phyloP scores from a whole-genome alignment of 92 coral and sea anemone genomes.

The Montipora capitata region DNA sequence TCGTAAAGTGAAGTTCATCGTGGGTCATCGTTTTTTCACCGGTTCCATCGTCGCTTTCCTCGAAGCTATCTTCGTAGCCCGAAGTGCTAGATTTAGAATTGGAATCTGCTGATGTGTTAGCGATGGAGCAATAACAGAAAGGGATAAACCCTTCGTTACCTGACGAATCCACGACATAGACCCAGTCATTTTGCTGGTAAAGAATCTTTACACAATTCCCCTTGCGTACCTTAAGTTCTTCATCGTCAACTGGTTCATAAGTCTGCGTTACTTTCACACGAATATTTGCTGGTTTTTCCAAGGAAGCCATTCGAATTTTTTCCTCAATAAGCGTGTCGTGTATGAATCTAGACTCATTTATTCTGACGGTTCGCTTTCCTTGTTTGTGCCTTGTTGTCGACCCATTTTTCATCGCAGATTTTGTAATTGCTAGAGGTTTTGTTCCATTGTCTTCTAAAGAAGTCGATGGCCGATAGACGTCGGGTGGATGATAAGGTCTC shows the following conservation, averaged over 20 bases:
- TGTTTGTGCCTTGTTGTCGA: conserved; percentile 62
- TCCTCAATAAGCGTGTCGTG: conserved; percentile 77
- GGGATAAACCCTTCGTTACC: conserved; percentile 90
- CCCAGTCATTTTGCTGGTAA: conserved; percentile 90
- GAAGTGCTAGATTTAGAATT: conserved; percentile 89
- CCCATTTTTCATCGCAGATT: conserved; percentile 85
- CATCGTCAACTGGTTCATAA: conserved; percentile 76
- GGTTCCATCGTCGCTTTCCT: conserved; percentile 75
- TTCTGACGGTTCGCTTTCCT: conserved; percentile 85
- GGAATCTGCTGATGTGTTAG: conserved; percentile 72
- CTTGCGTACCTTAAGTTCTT: conserved; percentile 81
- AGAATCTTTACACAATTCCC: conserved; percentile 82
- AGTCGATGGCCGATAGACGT: conserved; percentile 68
- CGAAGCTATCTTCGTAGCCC: conserved; percentile 83
- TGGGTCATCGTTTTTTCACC: conserved; percentile 37
- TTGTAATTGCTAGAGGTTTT: conserved; percentile 39
- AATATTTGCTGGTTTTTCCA: conserved; percentile 85
- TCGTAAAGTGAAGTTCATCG: conserved; percentile 27
- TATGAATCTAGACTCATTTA: conserved; percentile 68
- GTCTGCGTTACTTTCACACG: conserved; percentile 76
- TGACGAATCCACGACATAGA: conserved; percentile 81
- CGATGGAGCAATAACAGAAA: conserved; percentile 76
- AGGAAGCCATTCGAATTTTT: conserved; percentile 78
- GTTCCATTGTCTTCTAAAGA: conserved; percentile 19
- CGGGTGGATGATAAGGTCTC: conserved; percentile 75